Base-by-base conservation (phyloP, 2,113 vertebrate genomes). In the Lepus americanus region DNA sequence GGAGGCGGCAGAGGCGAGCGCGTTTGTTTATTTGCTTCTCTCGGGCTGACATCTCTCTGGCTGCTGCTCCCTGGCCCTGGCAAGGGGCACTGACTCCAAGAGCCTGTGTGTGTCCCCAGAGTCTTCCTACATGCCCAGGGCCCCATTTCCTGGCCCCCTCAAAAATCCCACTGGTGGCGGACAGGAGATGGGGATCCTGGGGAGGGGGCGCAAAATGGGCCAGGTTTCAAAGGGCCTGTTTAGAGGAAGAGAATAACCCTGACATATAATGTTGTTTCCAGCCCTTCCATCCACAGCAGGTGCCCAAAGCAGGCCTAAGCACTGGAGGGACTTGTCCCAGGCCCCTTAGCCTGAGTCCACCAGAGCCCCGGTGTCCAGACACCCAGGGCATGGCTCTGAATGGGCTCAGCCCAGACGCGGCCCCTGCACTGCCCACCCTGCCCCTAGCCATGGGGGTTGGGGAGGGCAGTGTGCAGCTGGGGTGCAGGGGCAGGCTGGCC, bases 11-110 rank as follows among this genome's bases (percentile, higher is more conserved):
- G 9, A 31, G 49, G 59, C 73, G 64, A 81, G 59, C 72, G 73
- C 44, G 29, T 63, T 73, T 95, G 33, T 90, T 92, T 94, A 44
- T 94, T 96, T 91, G 89, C 90, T 90, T 95, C 53, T 80, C 79
- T 77, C 2, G 23, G 44, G 88, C 70, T 67, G 55, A 87, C 81
- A 61, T 74, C 79, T 77, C 90, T 69, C 23, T 70, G 80, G 72
- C 89, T 25, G 9, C 39, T 33, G 31, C 66, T 93, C 91, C 69
- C 53, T 23, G 76, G 49, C n/a, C 53, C 78, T 66, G 69, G 84
- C 8, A 70, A 61, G 74, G 77, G 61, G 14, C 80, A 14, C 59
- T 81, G 53, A 64, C 36, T 67, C 77, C 6, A 3, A 1, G 23
- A 78, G 12, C 51, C 33, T 51, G 53, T 1, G 17, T 73, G 31